Evolutionary conservation across 2,113 vertebrate genomes (phyloP).

Genomic region (Colius striatus): DNA sequence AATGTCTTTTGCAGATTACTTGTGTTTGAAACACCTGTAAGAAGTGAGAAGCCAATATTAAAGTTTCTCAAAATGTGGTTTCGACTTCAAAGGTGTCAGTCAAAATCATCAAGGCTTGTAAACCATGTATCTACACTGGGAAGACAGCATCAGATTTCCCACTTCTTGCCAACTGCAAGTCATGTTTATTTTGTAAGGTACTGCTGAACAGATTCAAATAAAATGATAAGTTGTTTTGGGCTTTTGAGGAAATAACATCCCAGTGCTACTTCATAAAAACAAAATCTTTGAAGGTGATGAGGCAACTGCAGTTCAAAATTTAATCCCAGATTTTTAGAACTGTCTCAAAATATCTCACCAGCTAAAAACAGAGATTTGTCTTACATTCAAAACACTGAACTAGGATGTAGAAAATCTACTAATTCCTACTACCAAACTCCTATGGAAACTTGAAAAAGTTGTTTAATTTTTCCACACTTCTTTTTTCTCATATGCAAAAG

Average conservation of each 20-base stretch:
- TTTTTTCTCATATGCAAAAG: neutral
- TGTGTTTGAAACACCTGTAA: neutral
- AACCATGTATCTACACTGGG: neutral
- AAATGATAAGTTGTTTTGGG: conserved; percentile 1
- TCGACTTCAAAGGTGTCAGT: neutral
- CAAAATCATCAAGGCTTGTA: neutral
- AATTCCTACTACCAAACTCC: neutral
- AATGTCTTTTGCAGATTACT: neutral
- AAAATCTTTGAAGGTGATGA: neutral
- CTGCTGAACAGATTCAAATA: neutral
- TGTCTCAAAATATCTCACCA: neutral
- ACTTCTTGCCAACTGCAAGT: neutral
- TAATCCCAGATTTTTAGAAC: neutral
- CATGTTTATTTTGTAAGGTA: neutral
- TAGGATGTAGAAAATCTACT: neutral
- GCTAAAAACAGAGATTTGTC: neutral
- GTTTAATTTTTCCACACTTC: neutral
- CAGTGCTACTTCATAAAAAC: neutral
- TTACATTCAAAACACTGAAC: neutral
- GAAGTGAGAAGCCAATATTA: neutral
- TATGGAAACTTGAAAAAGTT: neutral
- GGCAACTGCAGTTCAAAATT: neutral
- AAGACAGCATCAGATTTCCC: neutral
- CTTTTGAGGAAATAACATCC: neutral
- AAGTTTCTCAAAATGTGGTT: neutral